Evolutionary conservation across 2,888 invertebrate genomes (phyloP), one percentile per base, ranked within the genome.

Genomic region (Stictocephala bisonia): DNA sequence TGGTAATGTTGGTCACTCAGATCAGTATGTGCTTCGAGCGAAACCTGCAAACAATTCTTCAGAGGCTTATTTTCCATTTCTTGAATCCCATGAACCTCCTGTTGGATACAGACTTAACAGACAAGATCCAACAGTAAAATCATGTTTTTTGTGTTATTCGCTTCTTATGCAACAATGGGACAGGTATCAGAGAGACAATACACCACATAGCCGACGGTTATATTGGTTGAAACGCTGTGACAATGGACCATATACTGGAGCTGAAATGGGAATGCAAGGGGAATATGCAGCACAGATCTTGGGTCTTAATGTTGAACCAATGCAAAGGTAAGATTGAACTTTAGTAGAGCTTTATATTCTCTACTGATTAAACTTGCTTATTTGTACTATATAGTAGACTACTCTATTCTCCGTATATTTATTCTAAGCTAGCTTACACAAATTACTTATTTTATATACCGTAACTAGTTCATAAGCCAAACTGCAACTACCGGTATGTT

Each of bases 151-250:
- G 29, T 97, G 97, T 85, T 94, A 92, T 85, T 90, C 92, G 67
- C 88, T 95, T n/a, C 88, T 97, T 50, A 88, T 91, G 71, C 93
- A 95, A 83, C 97, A 97, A 85, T 97, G 97, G 97, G 94, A 96
- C 81, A 89, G 91, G 76, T 94, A 94, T 84, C 96, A 97, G 85
- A 86, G 92, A 50, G 92, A 92, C 81, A 91, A 90, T 82, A 93
- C 93, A 79, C 95, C 96, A 0, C 92, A 94, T 83, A 88, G 90
- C 77, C 95, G 96, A 83, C 87, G 97, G 69, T 89, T 96, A 81
- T 97, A 97, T 83, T 96, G 96, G 92, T 87, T 96, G 86, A 97
- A 97, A 84, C 86, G 97, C 79, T 90, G 93, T 79, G 96, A 97
- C 82, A 94, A 95, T 81, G 94, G 95, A 75, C 92, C 93, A 0